Evolutionary conservation across 2,888 invertebrate genomes (phyloP).

Genomic region (Amblyteles armatorius): DNA sequence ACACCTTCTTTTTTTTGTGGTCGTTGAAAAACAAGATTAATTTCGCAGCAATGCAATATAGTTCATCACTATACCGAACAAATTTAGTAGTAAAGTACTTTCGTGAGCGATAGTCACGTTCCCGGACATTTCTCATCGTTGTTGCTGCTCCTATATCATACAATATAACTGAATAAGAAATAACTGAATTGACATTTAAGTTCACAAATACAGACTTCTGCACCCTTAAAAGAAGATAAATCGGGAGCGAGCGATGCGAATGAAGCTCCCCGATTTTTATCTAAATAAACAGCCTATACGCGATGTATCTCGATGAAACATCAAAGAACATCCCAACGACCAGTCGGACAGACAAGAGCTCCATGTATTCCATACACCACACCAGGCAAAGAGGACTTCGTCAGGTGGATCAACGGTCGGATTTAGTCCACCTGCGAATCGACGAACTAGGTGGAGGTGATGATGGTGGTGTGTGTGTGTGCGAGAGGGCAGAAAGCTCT

Average conservation of each 20-base stretch:
- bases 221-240: neutral
- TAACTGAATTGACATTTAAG: neutral
- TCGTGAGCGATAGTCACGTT: slow-evolving; percentile 33
- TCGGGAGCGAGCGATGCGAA: neutral
- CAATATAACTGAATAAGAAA: neutral
- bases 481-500: slow-evolving; percentile 9
- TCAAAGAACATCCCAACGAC: slow-evolving; percentile 47
- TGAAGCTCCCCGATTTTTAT: neutral
- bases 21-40: slow-evolving; percentile 15
- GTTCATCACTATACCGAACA: slow-evolving; percentile 32
- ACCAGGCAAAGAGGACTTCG: slow-evolving; percentile 7
- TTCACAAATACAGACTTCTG: neutral
- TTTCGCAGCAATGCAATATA: slow-evolving; percentile 29
- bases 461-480: slow-evolving; percentile 7
- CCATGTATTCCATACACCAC: neutral
- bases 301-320: slow-evolving; percentile 40
- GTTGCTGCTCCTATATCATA: slow-evolving; percentile 4
- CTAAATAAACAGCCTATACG: neutral
- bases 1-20: slow-evolving; percentile 19
- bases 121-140: slow-evolving; percentile 46
- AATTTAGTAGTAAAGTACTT: slow-evolving; percentile 10
- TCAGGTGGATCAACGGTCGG: slow-evolving; percentile 45
- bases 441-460: slow-evolving; percentile 28
- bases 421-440: slow-evolving; percentile 69
- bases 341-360: slow-evolving; percentile 13